phyloP scores from a whole-genome alignment of 2,888 invertebrate genomes.

The Heliconius ethilla region DNA sequence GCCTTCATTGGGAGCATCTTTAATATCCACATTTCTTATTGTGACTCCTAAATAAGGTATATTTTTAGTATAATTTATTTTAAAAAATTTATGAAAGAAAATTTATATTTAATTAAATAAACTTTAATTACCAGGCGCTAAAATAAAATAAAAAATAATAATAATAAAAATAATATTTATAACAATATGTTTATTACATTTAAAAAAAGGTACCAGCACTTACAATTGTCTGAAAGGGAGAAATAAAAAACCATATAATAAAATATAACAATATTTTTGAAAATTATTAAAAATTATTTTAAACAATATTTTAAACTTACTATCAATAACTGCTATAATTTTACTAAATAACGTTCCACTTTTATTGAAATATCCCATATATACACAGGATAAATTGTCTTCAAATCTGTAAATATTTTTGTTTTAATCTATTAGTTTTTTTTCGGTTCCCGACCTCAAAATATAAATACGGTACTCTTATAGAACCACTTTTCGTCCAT shows the following conservation, averaged over 20 bases:
- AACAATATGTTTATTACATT: too few relatives aligned
- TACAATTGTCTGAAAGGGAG: slow-evolving; percentile 54
- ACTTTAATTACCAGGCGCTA: slow-evolving; percentile 42
- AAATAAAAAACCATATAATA: slow-evolving; percentile 23
- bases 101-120: neutral
- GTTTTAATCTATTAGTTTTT: neutral
- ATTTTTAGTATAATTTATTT: neutral
- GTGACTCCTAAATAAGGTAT: slow-evolving; percentile 48
- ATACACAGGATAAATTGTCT: slow-evolving; percentile 59
- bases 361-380: slow-evolving; percentile 58
- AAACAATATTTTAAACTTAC: slow-evolving; percentile 46
- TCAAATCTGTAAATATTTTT: slow-evolving; percentile 55
- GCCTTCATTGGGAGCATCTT: slow-evolving; percentile 50
- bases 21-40: slow-evolving; percentile 36
- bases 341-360: slow-evolving; percentile 49
- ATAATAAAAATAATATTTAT: too few relatives aligned
- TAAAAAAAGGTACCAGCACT: slow-evolving; percentile 42
- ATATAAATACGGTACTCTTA: too few relatives aligned
- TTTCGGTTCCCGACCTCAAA: too few relatives aligned
- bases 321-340: slow-evolving; percentile 59
- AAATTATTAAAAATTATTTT: neutral
- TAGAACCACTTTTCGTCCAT: too few relatives aligned
- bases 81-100: neutral
- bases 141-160: slow-evolving; percentile 35
- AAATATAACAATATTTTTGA: neutral